Conservation (phyloP, 2,797 vertebrate species). For the Periparus ater region DNA sequence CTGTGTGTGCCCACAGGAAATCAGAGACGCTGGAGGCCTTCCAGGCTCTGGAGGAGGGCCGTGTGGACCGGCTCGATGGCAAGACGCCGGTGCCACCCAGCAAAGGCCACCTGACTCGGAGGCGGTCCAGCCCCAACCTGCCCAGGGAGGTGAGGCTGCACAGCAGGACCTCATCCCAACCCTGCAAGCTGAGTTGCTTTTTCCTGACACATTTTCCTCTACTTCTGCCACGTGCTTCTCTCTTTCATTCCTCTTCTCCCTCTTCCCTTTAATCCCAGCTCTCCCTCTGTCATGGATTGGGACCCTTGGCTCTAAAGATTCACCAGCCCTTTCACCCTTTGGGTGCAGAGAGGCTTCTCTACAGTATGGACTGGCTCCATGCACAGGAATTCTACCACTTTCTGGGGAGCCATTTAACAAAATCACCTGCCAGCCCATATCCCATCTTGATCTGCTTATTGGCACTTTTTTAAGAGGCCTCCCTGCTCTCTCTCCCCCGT, state of each 20-base stretch:
- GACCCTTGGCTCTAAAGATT: neutral
- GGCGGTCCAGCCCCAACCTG: conserved; percentile 75
- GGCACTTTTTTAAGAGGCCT: neutral
- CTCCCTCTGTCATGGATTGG: neutral
- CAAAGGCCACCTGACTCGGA: conserved; percentile 67
- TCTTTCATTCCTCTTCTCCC: neutral
- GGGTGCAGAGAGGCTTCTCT: neutral
- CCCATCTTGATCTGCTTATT: neutral
- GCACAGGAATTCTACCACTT: neutral
- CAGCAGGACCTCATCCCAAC: neutral
- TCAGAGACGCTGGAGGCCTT: conserved; percentile 76
- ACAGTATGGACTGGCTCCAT: neutral
- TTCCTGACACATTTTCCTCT: neutral
- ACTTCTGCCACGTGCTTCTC: neutral
- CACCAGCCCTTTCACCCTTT: neutral
- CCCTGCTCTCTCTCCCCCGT: neutral
- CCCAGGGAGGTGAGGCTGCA: conserved; percentile 74
- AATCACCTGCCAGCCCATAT: neutral
- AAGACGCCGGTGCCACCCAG: conserved; percentile 56
- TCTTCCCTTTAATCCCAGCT: neutral
- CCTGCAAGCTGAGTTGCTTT: neutral
- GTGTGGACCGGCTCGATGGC: conserved; percentile 65
- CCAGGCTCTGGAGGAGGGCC: conserved; percentile 75
- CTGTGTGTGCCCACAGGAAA: conserved; percentile 67
- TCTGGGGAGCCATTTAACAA: neutral